Percentiles rank a stretch among this genome's conserved stretches.
Conservation (phyloP, 2,113 vertebrate genomes). For the Hippolais icterina region DNA sequence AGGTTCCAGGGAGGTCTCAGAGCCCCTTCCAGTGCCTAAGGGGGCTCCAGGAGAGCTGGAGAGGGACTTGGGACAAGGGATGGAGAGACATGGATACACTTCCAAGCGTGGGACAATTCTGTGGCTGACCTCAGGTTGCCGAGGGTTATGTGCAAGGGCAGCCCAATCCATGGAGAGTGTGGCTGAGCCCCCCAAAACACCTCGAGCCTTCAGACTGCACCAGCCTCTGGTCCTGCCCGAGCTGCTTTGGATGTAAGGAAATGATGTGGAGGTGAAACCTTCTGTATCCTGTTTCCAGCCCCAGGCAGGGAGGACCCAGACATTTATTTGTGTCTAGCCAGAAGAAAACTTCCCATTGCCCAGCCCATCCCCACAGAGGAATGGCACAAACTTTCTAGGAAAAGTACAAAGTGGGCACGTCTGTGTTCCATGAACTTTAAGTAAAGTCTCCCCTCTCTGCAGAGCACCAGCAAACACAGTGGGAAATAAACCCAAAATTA, state of each 20-base stretch:
- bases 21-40: neutral
- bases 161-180: accelerated
- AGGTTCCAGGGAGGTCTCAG: neutral
- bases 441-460: neutral
- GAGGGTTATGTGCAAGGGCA: neutral
- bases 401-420: slow-evolving; percentile 7
- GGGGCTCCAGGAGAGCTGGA: neutral
- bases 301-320: accelerated
- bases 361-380: neutral
- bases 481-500: slow-evolving; percentile 66
- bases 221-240: neutral
- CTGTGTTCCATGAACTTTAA: slow-evolving; percentile 27
- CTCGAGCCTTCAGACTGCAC: accelerated
- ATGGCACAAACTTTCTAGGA: neutral
- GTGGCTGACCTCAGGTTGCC: accelerated
- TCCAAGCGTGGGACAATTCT: neutral
- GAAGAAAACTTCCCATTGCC: slow-evolving; percentile 7
- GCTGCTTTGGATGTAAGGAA: neutral
- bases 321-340: neutral
- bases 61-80: neutral
- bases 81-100: no score
- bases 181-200: neutral
- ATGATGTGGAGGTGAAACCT: neutral
- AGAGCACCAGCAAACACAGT: slow-evolving; percentile 41
- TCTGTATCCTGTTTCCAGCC: neutral